phyloP scores from a whole-genome alignment of 2,113 vertebrate genomes.

The Seriola aureovittata region DNA sequence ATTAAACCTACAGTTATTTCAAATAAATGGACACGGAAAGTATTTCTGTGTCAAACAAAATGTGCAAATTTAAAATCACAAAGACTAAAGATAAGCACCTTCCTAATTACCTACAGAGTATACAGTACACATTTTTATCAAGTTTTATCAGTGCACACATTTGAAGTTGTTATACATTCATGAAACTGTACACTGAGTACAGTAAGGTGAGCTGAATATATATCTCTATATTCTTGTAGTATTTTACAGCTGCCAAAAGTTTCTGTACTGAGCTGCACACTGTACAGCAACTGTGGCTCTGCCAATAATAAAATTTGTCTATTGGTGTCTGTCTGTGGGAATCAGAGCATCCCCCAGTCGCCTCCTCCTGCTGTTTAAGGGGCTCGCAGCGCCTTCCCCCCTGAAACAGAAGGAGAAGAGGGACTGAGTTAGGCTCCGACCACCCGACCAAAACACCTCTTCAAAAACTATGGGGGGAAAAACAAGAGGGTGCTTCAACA shows the following conservation, averaged over 20 bases:
- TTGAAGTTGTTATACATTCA: slow-evolving; percentile 55
- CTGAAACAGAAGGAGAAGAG: slow-evolving; percentile 90
- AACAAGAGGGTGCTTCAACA: slow-evolving; percentile 56
- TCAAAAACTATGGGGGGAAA: slow-evolving; percentile 67
- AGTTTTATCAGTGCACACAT: slow-evolving; percentile 1
- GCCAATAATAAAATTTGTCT: slow-evolving; percentile 24
- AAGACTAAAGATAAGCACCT: slow-evolving; percentile 39
- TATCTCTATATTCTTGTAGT: slow-evolving; percentile 35
- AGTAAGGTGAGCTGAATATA: slow-evolving; percentile 68
- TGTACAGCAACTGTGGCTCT: slow-evolving; percentile 12
- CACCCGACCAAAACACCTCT: slow-evolving; percentile 71
- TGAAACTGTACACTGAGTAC: slow-evolving; percentile 57
- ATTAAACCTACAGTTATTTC: slow-evolving; percentile 17
- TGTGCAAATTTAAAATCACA: slow-evolving; percentile 59
- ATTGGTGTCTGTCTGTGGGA: slow-evolving; percentile 37
- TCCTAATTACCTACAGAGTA: slow-evolving; percentile 3
- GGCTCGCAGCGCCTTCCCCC: slow-evolving; percentile 85
- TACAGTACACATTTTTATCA: background rate
- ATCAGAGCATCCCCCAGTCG: slow-evolving; percentile 71
- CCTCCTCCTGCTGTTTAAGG: slow-evolving; percentile 88
- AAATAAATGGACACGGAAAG: slow-evolving; percentile 31
- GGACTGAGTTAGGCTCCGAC: slow-evolving; percentile 84
- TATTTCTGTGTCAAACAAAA: slow-evolving; percentile 48
- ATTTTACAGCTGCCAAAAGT: slow-evolving; percentile 74
- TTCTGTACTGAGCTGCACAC: slow-evolving; percentile 40